Conservation (phyloP, 2,888 invertebrate genomes). For the Xylocampa areola region DNA sequence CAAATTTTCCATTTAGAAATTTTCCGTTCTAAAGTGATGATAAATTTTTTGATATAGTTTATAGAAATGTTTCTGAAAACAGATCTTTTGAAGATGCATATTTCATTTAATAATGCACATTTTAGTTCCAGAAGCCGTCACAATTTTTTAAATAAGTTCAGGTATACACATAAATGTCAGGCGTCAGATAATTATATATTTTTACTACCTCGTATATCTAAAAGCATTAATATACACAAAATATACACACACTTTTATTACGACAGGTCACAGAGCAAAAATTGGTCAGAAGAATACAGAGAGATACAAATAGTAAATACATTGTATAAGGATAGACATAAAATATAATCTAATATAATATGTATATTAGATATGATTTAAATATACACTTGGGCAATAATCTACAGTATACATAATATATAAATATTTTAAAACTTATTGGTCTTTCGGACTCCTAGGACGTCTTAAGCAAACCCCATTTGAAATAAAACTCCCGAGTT, state of each 20-base stretch:
- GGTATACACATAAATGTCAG: not conserved
- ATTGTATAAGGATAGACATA: conserved; percentile 56
- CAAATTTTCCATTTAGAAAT: too few relatives aligned
- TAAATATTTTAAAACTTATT: conserved; percentile 54
- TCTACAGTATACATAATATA: conserved; percentile 75
- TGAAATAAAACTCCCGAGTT: conserved; percentile 60
- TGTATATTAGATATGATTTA: conserved; percentile 65
- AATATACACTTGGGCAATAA: conserved; percentile 68
- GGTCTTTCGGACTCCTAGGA: conserved; percentile 52
- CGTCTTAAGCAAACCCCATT: conserved; percentile 54
- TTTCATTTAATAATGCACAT: too few relatives aligned
- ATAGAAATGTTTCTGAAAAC: too few relatives aligned
- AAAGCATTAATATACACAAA: conserved; percentile 36
- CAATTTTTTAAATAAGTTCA: too few relatives aligned
- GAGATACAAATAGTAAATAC: conserved; percentile 54
- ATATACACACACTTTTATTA: conserved; percentile 34
- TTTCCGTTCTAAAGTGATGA: too few relatives aligned
- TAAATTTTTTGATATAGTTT: too few relatives aligned
- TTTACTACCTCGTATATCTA: conserved; percentile 12
- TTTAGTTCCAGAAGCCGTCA: too few relatives aligned
- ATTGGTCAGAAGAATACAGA: conserved; percentile 63
- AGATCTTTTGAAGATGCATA: too few relatives aligned
- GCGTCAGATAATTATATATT: not conserved
- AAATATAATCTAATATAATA: conserved; percentile 56
- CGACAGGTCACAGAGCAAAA: conserved; percentile 55